Evolutionary conservation across 2,113 vertebrate species (phyloP).

Genomic region (Semicossyphus pulcher): DNA sequence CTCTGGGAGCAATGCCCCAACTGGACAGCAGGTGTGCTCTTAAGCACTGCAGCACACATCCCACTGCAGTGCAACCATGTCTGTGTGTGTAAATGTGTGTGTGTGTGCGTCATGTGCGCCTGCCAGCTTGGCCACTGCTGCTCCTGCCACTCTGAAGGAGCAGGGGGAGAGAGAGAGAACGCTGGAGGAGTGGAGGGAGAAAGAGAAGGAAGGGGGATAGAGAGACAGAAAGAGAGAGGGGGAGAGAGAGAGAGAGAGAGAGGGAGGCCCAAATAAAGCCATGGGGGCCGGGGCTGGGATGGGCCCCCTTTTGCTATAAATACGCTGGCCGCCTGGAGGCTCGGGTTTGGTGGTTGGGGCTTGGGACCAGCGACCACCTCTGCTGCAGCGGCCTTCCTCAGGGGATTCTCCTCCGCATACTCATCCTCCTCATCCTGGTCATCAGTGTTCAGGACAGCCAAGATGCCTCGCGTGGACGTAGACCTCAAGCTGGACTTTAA

Average conservation of each 20-base stretch:
- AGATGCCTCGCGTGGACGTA: slow-evolving; percentile 94
- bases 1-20: slow-evolving; percentile 66
- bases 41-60: slow-evolving; percentile 75
- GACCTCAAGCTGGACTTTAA: slow-evolving; percentile 99
- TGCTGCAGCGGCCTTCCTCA: slow-evolving; percentile 64
- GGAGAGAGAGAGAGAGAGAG: slow-evolving; percentile 18
- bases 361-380: slow-evolving; percentile 57
- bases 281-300: slow-evolving; percentile 78
- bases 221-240: not conserved
- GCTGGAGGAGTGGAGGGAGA: slow-evolving; percentile 38
- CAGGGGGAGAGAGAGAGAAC: slow-evolving; percentile 27
- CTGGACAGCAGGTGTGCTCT: slow-evolving; percentile 78
- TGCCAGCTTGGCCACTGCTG: slow-evolving; percentile 68
- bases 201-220: slow-evolving; percentile 16
- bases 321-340: slow-evolving; percentile 77
- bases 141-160: slow-evolving; percentile 75
- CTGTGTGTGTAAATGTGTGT: slow-evolving; percentile 27
- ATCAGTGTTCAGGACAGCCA: slow-evolving; percentile 44
- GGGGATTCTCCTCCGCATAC: slow-evolving; percentile 62
- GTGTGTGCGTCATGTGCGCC: slow-evolving; percentile 45
- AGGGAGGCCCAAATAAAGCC: slow-evolving; percentile 88
- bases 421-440: slow-evolving; percentile 58
- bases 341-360: slow-evolving; percentile 86
- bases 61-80: slow-evolving; percentile 70
- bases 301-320: slow-evolving; percentile 85